phyloP scores from a whole-genome alignment of 2,888 invertebrate species.

The Xanthia togata region DNA sequence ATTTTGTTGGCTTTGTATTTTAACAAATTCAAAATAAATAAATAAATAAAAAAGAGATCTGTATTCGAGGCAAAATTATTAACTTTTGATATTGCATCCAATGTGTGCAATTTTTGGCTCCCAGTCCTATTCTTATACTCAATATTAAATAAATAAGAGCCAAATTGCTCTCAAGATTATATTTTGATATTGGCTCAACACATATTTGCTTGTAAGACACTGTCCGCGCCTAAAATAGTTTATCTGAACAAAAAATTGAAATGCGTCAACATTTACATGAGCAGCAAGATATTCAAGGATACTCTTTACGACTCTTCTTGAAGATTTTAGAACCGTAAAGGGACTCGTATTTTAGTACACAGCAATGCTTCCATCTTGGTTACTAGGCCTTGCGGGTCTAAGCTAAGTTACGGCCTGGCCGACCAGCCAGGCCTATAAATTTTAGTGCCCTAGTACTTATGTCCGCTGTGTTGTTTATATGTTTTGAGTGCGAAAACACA shows the following conservation, averaged over 20 bases:
- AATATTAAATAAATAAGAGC: not conserved
- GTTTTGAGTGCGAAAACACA: constrained; percentile 54
- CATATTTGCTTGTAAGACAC: not conserved
- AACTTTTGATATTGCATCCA: no score
- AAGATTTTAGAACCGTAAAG: constrained; percentile 57
- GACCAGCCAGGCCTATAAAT: constrained; percentile 55
- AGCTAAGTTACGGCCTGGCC: constrained; percentile 42
- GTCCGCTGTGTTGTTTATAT: constrained; percentile 53
- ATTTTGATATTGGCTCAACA: not conserved
- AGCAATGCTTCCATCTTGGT: constrained; percentile 48
- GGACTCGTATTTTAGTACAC: constrained; percentile 48
- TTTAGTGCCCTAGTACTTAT: constrained; percentile 47
- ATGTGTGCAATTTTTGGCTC: not conserved
- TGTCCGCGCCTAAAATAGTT: not conserved
- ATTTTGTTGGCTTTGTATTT: not conserved
- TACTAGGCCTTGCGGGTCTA: constrained; percentile 50
- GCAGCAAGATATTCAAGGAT: constrained; percentile 48
- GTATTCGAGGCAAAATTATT: not conserved
- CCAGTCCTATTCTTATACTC: not conserved
- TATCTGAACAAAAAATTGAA: not conserved
- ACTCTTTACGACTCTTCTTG: constrained; percentile 51
- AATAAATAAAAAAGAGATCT: no score
- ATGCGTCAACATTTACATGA: constrained; percentile 5
- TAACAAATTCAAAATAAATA: not conserved
- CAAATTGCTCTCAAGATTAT: not conserved